Percentiles rank a stretch among this genome's conserved stretches.
Conservation (phyloP, 2,888 invertebrate genomes). For the Ennomos erosarius region DNA sequence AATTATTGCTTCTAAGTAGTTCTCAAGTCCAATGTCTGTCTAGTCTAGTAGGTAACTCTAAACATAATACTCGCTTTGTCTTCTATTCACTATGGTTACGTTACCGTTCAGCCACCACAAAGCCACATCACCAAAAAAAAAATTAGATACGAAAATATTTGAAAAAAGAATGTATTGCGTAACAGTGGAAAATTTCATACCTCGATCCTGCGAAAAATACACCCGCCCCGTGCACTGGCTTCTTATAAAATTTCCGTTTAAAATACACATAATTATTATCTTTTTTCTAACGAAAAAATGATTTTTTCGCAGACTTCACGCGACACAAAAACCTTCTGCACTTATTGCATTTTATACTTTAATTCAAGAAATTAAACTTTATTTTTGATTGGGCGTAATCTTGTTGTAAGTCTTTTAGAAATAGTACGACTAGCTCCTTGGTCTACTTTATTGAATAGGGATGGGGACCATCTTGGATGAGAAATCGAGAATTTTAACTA, state of each 20-base stretch:
- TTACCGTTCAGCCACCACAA: neutral
- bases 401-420: slow-evolving; percentile 55
- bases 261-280: slow-evolving; percentile 80
- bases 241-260: slow-evolving; percentile 84
- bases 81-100: neutral
- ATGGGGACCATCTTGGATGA: slow-evolving; percentile 53
- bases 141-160: slow-evolving; percentile 18
- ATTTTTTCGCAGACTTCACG: slow-evolving; percentile 50
- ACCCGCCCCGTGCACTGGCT: slow-evolving; percentile 67
- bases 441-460: slow-evolving; percentile 79
- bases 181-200: slow-evolving; percentile 70
- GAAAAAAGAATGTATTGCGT: slow-evolving; percentile 49
- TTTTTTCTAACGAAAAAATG: slow-evolving; percentile 81
- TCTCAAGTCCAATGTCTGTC: too few relatives aligned
- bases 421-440: slow-evolving; percentile 58
- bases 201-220: slow-evolving; percentile 65
- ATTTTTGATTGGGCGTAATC: slow-evolving; percentile 42
- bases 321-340: slow-evolving; percentile 43
- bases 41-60: too few relatives aligned
- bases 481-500: slow-evolving; percentile 46
- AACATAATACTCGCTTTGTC: too few relatives aligned
- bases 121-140: neutral
- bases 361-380: slow-evolving; percentile 42
- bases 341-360: slow-evolving; percentile 46
- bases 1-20: too few relatives aligned